phyloP scores from a whole-genome alignment of 2,113 vertebrate species.

The Myanophis thanlyinensis region DNA sequence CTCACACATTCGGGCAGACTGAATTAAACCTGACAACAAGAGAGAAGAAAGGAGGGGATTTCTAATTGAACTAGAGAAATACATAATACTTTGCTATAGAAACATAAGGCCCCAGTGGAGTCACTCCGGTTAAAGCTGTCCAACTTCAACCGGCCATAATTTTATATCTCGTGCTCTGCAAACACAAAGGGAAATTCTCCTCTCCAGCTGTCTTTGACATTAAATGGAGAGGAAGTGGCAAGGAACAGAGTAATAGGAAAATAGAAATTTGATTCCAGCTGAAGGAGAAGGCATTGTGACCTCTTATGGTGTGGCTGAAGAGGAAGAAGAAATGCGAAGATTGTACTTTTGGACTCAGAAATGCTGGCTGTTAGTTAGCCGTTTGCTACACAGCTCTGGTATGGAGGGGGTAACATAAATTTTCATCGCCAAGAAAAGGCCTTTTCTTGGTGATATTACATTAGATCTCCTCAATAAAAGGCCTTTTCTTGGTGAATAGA shows the following conservation, averaged over 20 bases:
- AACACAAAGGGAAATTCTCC: conserved; percentile 44
- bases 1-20: conserved; percentile 30
- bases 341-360: background rate
- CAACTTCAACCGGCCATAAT: conserved; percentile 57
- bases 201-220: conserved; percentile 46
- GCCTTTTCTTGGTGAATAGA: background rate
- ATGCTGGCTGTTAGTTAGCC: background rate
- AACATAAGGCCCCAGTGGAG: conserved; percentile 38
- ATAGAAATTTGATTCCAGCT: background rate
- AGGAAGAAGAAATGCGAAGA: background rate
- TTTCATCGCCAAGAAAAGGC: background rate
- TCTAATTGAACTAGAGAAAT: conserved; percentile 64
- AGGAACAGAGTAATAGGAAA: background rate
- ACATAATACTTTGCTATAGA: conserved; percentile 56
- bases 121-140: conserved; percentile 49
- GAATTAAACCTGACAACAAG: conserved; percentile 63
- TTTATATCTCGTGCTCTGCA: conserved; percentile 58
- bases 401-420: background rate
- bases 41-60: conserved; percentile 23
- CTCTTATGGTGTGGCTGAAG: background rate
- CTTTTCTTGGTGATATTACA: background rate
- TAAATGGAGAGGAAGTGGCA: conserved; percentile 28
- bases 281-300: background rate
- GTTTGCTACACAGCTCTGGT: background rate
- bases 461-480: background rate